These are phyloP conservation scores for Scotopteryx bipunctaria DNA, from an alignment of 2,888 invertebrate genomes.

Conservation along the genomic window DNA sequence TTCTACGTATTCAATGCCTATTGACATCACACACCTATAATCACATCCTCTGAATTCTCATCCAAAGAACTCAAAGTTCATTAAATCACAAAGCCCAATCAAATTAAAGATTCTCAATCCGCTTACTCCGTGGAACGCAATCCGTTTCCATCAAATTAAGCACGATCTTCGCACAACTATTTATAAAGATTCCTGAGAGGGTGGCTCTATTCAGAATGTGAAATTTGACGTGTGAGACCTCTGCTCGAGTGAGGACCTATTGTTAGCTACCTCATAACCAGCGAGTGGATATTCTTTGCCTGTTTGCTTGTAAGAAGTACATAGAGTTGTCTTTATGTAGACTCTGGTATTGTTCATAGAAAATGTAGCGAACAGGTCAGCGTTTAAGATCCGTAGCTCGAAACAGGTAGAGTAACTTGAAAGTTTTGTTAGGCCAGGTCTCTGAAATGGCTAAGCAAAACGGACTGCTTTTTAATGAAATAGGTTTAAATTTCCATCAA, in stretches of 20 bases:
- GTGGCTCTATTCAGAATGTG: constrained; percentile 73
- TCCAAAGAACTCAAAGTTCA: constrained; percentile 26
- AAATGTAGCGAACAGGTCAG: no score
- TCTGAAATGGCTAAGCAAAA: no score
- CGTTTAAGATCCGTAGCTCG: no score
- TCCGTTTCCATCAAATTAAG: constrained; percentile 80
- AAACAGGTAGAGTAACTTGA: no score
- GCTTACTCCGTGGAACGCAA: constrained; percentile 70
- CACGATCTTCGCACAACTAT: constrained; percentile 76
- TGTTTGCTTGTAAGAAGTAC: constrained; percentile 57
- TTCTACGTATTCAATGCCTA: no score
- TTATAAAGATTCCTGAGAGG: constrained; percentile 78
- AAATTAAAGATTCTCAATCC: constrained; percentile 66
- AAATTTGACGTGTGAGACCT: constrained; percentile 81
- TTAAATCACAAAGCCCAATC: constrained; percentile 58
- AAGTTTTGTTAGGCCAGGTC: no score
- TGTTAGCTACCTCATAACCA: constrained; percentile 73
- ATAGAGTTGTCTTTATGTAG: constrained; percentile 50
- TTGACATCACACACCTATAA: no score
- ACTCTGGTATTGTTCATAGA: no score
- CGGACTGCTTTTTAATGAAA: no score
- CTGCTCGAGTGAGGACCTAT: constrained; percentile 48
- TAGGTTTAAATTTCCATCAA: no score
- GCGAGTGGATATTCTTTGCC: constrained; percentile 61
- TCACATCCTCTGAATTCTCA: not conserved